Conservation (phyloP, 2,113 vertebrate genomes). For the Corapipo altera region DNA sequence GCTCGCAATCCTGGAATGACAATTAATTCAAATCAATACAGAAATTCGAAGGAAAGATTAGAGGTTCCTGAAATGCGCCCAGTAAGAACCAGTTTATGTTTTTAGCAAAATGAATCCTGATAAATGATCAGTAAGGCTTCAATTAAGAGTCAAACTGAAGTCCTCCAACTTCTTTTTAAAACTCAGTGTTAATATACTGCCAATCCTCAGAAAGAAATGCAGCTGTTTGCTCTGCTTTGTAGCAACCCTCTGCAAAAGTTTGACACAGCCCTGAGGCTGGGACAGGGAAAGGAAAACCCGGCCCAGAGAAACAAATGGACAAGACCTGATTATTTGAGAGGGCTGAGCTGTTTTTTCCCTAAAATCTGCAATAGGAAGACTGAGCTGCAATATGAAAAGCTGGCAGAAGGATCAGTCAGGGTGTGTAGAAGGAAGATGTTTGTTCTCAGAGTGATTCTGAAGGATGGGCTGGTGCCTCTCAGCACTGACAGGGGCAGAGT, state of each 20-base stretch:
- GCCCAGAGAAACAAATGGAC: neutral
- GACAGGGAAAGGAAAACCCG: neutral
- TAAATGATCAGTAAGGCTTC: neutral
- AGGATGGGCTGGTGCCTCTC: neutral
- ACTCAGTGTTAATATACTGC: neutral
- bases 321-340: neutral
- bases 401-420: neutral
- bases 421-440: neutral
- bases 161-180: neutral
- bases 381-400: neutral
- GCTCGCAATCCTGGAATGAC: conserved; percentile 44
- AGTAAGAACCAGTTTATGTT: conserved; percentile 26
- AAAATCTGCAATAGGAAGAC: neutral
- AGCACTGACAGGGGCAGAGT: neutral
- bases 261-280: neutral
- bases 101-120: conserved; percentile 33
- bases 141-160: neutral
- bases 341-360: neutral
- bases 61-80: conserved; percentile 53
- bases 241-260: neutral
- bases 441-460: neutral
- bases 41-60: conserved; percentile 50
- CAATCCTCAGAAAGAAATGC: neutral
- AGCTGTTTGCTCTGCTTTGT: neutral
- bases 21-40: conserved; percentile 63